Base-by-base conservation (phyloP, 1,140 invertebrate species). In the Drosophila virilis region DNA sequence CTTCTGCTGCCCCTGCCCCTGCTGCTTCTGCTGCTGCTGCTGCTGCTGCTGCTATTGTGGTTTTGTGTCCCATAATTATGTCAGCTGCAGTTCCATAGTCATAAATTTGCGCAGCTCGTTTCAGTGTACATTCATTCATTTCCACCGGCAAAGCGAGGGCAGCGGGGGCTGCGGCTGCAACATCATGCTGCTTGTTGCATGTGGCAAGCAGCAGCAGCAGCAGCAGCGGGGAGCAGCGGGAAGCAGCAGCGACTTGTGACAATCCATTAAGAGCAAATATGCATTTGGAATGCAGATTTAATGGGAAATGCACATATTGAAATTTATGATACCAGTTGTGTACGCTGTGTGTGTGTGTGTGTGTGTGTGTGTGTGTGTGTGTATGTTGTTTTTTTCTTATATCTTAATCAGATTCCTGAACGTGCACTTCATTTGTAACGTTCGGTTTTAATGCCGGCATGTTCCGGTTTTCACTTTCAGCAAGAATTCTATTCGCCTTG, bases 41-140 rank as follows among this genome's bases (percentile, higher is more conserved):
- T 74, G 54, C 17, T 54, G 60, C 57, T 68, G 43, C 42, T 62
- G 68, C 48, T 75, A 57, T 66, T 73, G 78, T 67, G 54, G 82
- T 76, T 85, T 78, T 70, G 68, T 70, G 76, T 82, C 52, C 82
- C 79, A 86, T 83, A 86, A 86, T 86, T 86, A 86, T 86, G 82
- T 86, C 84, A 86, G 76, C 69, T 86, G 82, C 82, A 82, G 76
- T 82, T 68, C 75, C 82, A 88, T 67, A 86, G 80, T 82, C 82
- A 82, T 86, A 88, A 88, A 88, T 88, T 86, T 88, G 60, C 71
- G 60, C 75, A 51, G 71, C 72, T 74, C 38, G 54, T 78, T 67
- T 69, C 58, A 50, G 28, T 38, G 42, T 46, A 55, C 64, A 67
- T 72, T 67, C 55, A 77, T 73, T 74, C 60, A 68, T 46, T 74